Conservation (phyloP, 92 coral and sea anemone species). For the Diadumene lineata region DNA sequence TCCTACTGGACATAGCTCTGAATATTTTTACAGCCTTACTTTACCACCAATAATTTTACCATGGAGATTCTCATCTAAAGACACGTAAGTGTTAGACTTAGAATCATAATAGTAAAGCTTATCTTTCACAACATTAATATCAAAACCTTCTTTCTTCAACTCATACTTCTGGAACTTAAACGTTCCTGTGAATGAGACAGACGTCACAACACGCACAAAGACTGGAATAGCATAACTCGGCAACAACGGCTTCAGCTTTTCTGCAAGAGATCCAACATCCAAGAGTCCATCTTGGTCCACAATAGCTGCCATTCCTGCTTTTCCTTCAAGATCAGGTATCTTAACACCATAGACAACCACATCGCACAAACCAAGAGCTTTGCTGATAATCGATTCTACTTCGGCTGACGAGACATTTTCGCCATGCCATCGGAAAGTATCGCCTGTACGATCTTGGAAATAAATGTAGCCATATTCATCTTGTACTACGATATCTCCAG, state of each 20-base stretch:
- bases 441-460: constrained; percentile 97
- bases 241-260: constrained; percentile 50
- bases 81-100: constrained; percentile 53
- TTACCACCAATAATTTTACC: constrained; percentile 60
- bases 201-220: constrained; percentile 72
- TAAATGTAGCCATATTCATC: constrained; percentile 88
- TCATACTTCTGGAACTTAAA: constrained; percentile 85
- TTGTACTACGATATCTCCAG: constrained; percentile 77
- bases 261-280: constrained; percentile 51
- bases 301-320: constrained; percentile 95
- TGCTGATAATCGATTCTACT: constrained; percentile 81
- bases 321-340: constrained; percentile 90
- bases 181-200: constrained; percentile 82
- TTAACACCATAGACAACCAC: constrained; percentile 92
- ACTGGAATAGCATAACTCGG: constrained; percentile 91
- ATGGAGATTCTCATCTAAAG: constrained; percentile 58
- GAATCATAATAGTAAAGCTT: constrained; percentile 60
- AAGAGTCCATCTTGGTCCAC: constrained; percentile 74
- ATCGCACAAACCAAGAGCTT: constrained; percentile 70
- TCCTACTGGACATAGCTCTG: constrained; percentile 18
- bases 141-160: constrained; percentile 84
- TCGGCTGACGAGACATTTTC: constrained; percentile 96
- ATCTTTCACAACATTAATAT: constrained; percentile 64
- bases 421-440: constrained; percentile 99
- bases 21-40: constrained; percentile 50